Base-by-base conservation (phyloP, 2,888 invertebrate species). In the Andrena bucephala region DNA sequence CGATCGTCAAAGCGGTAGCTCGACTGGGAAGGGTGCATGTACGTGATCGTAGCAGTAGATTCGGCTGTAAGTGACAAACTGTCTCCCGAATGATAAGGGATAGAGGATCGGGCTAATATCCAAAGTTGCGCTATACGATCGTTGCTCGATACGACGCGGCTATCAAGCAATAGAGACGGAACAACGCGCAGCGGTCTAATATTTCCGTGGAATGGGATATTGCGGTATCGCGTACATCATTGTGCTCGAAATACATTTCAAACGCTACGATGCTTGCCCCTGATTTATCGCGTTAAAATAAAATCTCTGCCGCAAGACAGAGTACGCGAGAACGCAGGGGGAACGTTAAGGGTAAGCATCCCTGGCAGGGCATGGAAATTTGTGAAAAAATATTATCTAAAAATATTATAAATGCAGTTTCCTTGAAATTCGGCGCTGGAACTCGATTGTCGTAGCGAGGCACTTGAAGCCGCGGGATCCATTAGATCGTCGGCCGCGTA, bases 21-120 rank as follows among this genome's bases (percentile, higher is more conserved):
- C 31, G 75, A 36, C 20, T 24, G 42, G 67, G 36, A 75, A 63
- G 31, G 57, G 71, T 60, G 16, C 42, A 42, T 42, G 86, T 60
- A 68, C 75, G 70, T 63, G 71, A 72, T 62, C 83, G 48, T 73
- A 70, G 59, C 68, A 75, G 75, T 75, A 72, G 69, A 80, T 70
- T 69, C 66, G 57, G 52, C 70, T 85, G 71, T 77, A 83, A 84
- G 72, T 81, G 73, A 84, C 77, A 78, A 86, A 86, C 77, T 72
- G 70, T 76, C 78, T 68, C 63, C 1, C n/a, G 71, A 79, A 67
- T 65, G 79, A 80, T 77, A 80, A 73, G 67, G 66, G 74, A 74
- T 48, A 59, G 63, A 57, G 63, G 72, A 73, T 78, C 67, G 10
- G 68, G 48, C 66, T 77, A 77, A 77, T 70, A 59, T 63, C 31